Percentiles rank a stretch among this genome's conserved stretches.
phyloP scores from a whole-genome alignment of 2,797 vertebrate genomes.

The Clarias fuscus region DNA sequence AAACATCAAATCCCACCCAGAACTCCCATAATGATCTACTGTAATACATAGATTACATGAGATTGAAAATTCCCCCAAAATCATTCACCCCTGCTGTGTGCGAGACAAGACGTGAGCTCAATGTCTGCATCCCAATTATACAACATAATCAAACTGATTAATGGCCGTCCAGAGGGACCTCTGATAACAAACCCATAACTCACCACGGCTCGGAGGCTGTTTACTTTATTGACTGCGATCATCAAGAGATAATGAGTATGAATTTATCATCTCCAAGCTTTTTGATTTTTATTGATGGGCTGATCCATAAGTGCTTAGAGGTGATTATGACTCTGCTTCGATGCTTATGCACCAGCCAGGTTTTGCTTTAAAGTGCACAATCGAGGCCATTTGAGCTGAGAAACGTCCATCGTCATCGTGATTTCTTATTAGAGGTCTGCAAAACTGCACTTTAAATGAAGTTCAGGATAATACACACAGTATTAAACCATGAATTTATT shows the following conservation, averaged over 20 bases:
- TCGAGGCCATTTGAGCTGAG: background rate
- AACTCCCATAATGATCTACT: slow-evolving; percentile 10
- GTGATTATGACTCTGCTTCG: slow-evolving; percentile 19
- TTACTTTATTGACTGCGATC: slow-evolving; percentile 38
- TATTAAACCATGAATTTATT: too few species aligned
- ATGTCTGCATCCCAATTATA: slow-evolving; percentile 67
- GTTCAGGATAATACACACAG: too few species aligned
- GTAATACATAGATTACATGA: background rate
- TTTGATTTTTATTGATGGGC: slow-evolving; percentile 46
- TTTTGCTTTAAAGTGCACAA: slow-evolving; percentile 15
- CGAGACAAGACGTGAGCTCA: slow-evolving; percentile 60
- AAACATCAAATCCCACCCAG: background rate
- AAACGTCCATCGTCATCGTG: background rate
- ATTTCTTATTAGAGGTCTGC: background rate
- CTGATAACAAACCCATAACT: slow-evolving; percentile 38
- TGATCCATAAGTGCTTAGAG: slow-evolving; percentile 43
- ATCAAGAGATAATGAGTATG: slow-evolving; percentile 40
- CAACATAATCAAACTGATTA: slow-evolving; percentile 74
- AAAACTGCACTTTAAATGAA: too few species aligned
- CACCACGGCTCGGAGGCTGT: slow-evolving; percentile 20
- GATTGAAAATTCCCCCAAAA: background rate
- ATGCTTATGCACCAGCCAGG: background rate
- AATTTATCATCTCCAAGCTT: slow-evolving; percentile 38
- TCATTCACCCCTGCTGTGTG: background rate
- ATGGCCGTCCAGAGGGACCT: slow-evolving; percentile 64